Conservation (phyloP, 2,797 vertebrate species). For the Remorina albescens region DNA sequence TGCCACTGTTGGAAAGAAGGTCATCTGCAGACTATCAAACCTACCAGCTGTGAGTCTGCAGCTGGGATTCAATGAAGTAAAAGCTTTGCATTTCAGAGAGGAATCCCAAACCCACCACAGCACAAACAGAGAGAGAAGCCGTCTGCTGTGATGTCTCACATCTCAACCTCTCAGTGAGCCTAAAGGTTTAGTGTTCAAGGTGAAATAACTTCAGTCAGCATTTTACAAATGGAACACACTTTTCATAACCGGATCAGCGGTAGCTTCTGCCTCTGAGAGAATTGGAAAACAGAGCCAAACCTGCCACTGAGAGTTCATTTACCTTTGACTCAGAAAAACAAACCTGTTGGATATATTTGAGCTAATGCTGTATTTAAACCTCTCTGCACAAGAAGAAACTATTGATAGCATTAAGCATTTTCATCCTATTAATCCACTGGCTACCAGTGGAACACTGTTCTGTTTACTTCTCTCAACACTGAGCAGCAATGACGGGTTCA, state of each 20-base stretch:
- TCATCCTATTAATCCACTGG: conserved; percentile 5
- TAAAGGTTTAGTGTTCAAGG: conserved; percentile 7
- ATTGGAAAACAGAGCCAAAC: conserved; percentile 23
- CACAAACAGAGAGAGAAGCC: neutral
- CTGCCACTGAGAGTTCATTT: conserved; percentile 10
- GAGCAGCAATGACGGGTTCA: conserved; percentile 18
- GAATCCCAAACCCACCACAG: conserved; percentile 13
- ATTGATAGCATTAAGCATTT: neutral
- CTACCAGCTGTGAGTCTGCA: conserved; percentile 27
- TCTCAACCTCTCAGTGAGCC: conserved; percentile 27
- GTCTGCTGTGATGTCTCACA: conserved; percentile 46
- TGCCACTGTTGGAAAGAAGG: conserved; percentile 29
- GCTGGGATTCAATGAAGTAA: conserved; percentile 12
- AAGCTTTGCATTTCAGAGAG: conserved; percentile 32
- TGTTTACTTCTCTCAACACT: conserved; percentile 24
- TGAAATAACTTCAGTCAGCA: conserved; percentile 49
- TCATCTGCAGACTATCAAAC: conserved; percentile 28
- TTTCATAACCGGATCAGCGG: conserved; percentile 40
- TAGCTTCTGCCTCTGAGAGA: conserved; percentile 30
- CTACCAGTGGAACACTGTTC: conserved; percentile 28
- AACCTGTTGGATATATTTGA: conserved; percentile 27
- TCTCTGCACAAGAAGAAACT: neutral
- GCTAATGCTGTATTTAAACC: conserved; percentile 1
- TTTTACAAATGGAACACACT: conserved; percentile 40
- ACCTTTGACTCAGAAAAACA: conserved; percentile 26